Conservation (phyloP, 1,140 invertebrate species). For the Diorhabda carinulata region DNA sequence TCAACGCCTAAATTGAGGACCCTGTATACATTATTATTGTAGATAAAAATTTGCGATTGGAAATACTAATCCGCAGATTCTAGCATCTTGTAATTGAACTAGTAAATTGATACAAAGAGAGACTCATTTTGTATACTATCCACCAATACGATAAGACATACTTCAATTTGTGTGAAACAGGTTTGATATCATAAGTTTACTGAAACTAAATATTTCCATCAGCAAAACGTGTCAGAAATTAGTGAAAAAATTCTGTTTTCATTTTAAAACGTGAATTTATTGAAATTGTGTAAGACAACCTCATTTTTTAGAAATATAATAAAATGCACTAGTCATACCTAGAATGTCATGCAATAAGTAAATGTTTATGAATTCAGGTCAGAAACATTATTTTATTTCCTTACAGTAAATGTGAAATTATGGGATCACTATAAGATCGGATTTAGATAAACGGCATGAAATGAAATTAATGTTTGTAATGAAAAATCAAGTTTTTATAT, state of each 20-base stretch:
- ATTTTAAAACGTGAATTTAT: conserved; percentile 4
- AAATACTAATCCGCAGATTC: too few species aligned
- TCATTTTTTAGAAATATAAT: neutral
- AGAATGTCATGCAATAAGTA: neutral
- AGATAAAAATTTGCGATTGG: too few species aligned
- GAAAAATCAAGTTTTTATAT: too few species aligned
- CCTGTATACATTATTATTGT: too few species aligned
- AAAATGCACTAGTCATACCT: conserved; percentile 6
- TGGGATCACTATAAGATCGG: too few species aligned
- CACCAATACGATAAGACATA: too few species aligned
- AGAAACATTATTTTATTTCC: conserved; percentile 1
- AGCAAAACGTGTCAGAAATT: conserved; percentile 16
- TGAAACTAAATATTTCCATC: conserved; percentile 10
- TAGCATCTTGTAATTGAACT: too few species aligned
- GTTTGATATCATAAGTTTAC: conserved; percentile 24
- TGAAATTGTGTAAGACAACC: neutral
- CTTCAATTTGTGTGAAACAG: neutral
- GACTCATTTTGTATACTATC: too few species aligned
- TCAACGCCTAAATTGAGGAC: too few species aligned
- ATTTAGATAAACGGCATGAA: too few species aligned
- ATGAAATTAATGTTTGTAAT: too few species aligned
- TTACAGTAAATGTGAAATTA: neutral
- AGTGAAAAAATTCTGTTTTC: conserved; percentile 4
- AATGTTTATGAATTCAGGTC: neutral
- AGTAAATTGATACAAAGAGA: too few species aligned